phyloP scores from a whole-genome alignment of 2,888 invertebrate species.

The Cataglyphis livida region DNA sequence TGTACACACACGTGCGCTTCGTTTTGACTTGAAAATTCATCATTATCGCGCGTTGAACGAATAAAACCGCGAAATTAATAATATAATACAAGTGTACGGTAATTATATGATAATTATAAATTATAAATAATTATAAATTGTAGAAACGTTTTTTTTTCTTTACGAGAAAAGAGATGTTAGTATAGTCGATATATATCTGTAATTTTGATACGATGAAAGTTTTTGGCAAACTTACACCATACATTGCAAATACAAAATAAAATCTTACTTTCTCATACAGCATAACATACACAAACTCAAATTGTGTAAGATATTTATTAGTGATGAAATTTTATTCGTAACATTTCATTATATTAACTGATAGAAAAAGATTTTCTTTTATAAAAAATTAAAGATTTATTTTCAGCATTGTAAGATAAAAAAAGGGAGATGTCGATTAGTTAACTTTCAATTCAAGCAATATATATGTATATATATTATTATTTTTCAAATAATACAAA shows the following conservation, averaged over 20 bases:
- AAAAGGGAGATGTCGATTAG: neutral
- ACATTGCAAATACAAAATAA: neutral
- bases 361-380: neutral
- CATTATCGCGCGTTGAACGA: neutral
- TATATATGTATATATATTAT: neutral
- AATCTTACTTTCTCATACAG: neutral
- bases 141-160: too few relatives aligned
- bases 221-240: neutral
- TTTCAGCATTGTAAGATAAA: neutral
- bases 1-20: conserved; percentile 78
- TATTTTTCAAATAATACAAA: neutral
- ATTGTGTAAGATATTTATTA: neutral
- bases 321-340: neutral
- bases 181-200: too few relatives aligned
- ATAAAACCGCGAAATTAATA: neutral
- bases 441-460: neutral
- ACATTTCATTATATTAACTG: neutral
- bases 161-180: too few relatives aligned
- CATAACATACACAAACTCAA: neutral
- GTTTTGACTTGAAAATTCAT: conserved; percentile 68
- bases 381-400: neutral
- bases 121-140: too few relatives aligned
- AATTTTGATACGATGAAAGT: neutral
- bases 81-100: neutral
- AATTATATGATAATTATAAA: too few relatives aligned